Evolutionary conservation across 2,113 vertebrate species (phyloP), one percentile per base, ranked within the genome.

Genomic region (Cisticola juncidis): DNA sequence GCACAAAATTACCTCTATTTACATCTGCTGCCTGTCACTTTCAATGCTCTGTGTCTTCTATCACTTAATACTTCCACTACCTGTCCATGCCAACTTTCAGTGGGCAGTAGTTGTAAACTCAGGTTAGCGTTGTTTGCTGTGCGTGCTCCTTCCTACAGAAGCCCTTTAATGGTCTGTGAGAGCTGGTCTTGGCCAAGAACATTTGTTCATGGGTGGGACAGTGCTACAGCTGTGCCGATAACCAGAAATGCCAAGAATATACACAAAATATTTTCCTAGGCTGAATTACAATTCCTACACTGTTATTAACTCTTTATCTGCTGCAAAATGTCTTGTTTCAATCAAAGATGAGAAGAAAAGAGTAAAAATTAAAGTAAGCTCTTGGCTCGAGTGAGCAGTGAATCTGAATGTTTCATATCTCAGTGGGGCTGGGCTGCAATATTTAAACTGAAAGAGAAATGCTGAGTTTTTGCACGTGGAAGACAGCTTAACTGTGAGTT

Each of bases 21-120:
- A 91, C 89, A 97, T 96, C 96, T 95, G 92, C 85, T 94, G 80
- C 95, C 89, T 97, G 97, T 95, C 96, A 96, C 79, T 94, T 97
- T 92, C 90, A 86, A 95, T 95, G 85, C 85, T 94, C 70, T 54
- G n/a, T 38, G 64, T 82, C 44, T 97, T 97, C 94, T 95, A 97
- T 97, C 97, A 97, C 94, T 88, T 97, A 95, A 95, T 96, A 90
- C 80, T 96, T 95, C 93, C 44, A 64, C 90, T 96, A 50, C 88
- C 36, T 88, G 81, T 50, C 92, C 90, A 88, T 94, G 96, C 94
- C 96, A 96, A 51, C 36, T 88, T 97, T 90, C 91, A 90, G 81
- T 80, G 94, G 94, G 96, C 92, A 91, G 91, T 85, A 93, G 82
- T 97, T 88, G 86, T 83, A 95, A 84, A 88, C 69, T 53, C 81